Base-by-base conservation (phyloP, 2,797 vertebrate species). In the Pelobates cultripes region DNA sequence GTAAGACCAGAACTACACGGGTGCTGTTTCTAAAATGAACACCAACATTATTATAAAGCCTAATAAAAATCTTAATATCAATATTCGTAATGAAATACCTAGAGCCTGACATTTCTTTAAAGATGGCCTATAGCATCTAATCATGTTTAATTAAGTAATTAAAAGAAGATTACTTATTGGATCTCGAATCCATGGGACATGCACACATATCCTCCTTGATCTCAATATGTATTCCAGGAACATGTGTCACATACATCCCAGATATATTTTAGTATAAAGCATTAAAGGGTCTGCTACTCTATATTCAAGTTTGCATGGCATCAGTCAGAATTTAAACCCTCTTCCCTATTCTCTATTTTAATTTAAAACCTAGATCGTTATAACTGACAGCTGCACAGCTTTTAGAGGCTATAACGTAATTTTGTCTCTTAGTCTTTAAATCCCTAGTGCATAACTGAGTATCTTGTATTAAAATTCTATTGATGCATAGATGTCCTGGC, bases 101-200 rank as follows among this genome's bases (percentile, higher is more conserved):
- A 44, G 10, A 79, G 78, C 53, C 2, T 78, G 53, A 66, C 61
- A 44, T 51, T 73, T 43, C n/a, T 60, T 60, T 43, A n/a, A 66
- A 28, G 28, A 28, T 28, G 28, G 28, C 28, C n/a, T 43, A 14
- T 8, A 5, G 17, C 55, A 28, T 28, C 70, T 67, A 53, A 73
- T 53, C 45, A 53, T 66, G 73, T 17, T 70, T 71, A 70, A 73
- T 79, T 73, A 79, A 43, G 15, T 28, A 61, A 79, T 73, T 45
- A 53, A 53, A n/a, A n/a, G n/a, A n/a, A 60, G 47, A 51, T 51
- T 51, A 51, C 47, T 51, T 51, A 51, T 51, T 51, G 47, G 47
- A 51, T 51, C 47, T 6, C 47, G 47, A 10, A 51, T 51, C 5
- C 47, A 6, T 51, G 47, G 1, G 47, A 15, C 57, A 60, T 60